These are phyloP conservation scores for Dendrolimus pini DNA, from an alignment of 2,888 invertebrate genomes.

Conservation along the genomic window DNA sequence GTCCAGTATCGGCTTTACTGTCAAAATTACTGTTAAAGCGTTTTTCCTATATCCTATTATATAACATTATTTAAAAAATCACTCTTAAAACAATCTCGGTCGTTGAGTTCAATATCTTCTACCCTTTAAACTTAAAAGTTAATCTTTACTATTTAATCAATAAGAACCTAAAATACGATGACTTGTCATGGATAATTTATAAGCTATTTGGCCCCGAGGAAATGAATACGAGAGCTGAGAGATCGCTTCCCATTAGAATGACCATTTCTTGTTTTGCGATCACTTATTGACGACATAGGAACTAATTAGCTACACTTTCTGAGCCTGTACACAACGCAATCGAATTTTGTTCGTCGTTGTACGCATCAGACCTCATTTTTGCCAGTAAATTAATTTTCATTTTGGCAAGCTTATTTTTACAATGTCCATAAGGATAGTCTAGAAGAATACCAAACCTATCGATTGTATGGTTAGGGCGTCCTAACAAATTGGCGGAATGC, in stretches of 20 bases:
- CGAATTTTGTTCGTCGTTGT: neutral
- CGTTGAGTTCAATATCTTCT: slow-evolving; percentile 24
- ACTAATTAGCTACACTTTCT: slow-evolving; percentile 23
- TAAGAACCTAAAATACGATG: slow-evolving; percentile 34
- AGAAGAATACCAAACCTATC: no score
- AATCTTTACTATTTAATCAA: slow-evolving; percentile 1
- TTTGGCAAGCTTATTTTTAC: no score
- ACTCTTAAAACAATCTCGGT: slow-evolving; percentile 30
- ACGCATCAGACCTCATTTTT: no score
- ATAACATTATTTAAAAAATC: slow-evolving; percentile 23
- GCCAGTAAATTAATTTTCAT: no score
- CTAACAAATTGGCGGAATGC: no score
- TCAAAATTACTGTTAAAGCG: slow-evolving; percentile 10
- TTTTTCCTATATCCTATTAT: neutral
- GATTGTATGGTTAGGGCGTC: no score
- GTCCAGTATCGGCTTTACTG: neutral
- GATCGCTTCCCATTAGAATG: slow-evolving; percentile 36
- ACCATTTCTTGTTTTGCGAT: slow-evolving; percentile 6
- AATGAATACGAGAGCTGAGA: slow-evolving; percentile 55
- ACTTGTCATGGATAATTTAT: slow-evolving; percentile 66
- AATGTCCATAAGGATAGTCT: no score
- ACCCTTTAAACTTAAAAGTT: slow-evolving; percentile 21
- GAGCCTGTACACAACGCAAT: slow-evolving; percentile 4
- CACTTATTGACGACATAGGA: slow-evolving; percentile 28
- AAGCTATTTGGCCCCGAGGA: slow-evolving; percentile 72